Evolutionary conservation across 2,113 vertebrate species (phyloP), one percentile per base, ranked within the genome.

Genomic region (Eptatretus burgeri): DNA sequence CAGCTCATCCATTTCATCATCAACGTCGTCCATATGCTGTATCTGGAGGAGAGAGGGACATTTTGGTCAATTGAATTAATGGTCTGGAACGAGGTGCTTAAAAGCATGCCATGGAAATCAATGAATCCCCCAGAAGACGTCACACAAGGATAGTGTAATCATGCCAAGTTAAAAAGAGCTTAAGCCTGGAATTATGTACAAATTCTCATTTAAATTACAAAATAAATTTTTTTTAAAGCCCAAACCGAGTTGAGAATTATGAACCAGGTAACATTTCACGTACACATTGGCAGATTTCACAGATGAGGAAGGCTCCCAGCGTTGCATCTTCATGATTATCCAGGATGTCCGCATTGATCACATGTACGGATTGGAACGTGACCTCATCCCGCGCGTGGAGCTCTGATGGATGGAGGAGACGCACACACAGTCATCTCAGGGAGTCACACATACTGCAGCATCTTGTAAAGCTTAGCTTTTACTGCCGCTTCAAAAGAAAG

Each of bases 401-500:
- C 10, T 60, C 56, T 60, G 56, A 10, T 60, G 56, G 56, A 19
- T n/a, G 56, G 8, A 9, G 19, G 11, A 41, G 27, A 41, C 7
- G 27, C 27, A 7, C 27, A 41, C 3, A 41, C 27, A n/a, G 27
- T 41, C 27, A 41, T 41, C 27, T 41, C 27, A 41, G 27, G 27
- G 27, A 41, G 27, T 41, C 7, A 41, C 27, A 41, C 27, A 41
- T 41, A 41, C 7, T 41, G 27, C 27, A 41, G 27, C 27, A 41
- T 41, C 7, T 41, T 41, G 7, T 11, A 65, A 27, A 49, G 64
- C 51, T 51, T 27, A 51, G 17, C 56, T 50, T 52, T 13, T 52
- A 64, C 52, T 52, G 51, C 65, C 80, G 66, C 66, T 77, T 77
- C 76, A 63, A 63, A 63, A 60, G 63, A 19, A 14, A 66, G 5